Evolutionary conservation across 1,140 invertebrate species (phyloP), one percentile per base, ranked within the genome.

Genomic region (Harlomillsia oculata): DNA sequence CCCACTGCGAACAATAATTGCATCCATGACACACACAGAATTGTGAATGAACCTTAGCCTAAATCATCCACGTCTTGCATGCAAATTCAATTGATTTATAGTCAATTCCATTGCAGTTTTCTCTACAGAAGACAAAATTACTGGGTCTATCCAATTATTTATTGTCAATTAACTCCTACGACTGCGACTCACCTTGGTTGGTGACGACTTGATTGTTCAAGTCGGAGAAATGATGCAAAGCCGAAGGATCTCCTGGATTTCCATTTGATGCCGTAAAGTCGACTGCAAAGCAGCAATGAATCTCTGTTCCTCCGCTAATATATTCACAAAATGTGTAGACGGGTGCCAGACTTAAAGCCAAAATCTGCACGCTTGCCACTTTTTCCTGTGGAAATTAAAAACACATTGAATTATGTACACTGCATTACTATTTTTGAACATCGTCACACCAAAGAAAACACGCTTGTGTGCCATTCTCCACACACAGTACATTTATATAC

Each of bases 201-300:
- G n/a, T n/a, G n/a, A n/a, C n/a, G n/a, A n/a, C n/a, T n/a, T n/a
- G n/a, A n/a, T n/a, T n/a, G n/a, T n/a, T n/a, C n/a, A n/a, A n/a
- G n/a, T 75, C 78, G 67, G 83, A 81, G 5, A 83, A 70, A 1
- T 78, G 80, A 3, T 72, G 68, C 1, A 77, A 73, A 25, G 72
- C 67, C 40, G 71, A 68, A 3, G 79, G 79, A 56, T 78, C 72
- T 8, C 80, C 78, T 29, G 41, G 52, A 26, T 53, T 44, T 11
- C 80, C 78, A 72, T 82, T 82, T 9, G 81, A 83, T 11, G 77
- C 78, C 28, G 63, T 65, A 29, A 63, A 63, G 40, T 65, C 63
- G 30, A 65, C 60, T 5, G 63, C 60, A 29, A 65, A 59, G 40
- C 56, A 56, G 46, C 56, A 63, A 26, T 65, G 63, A 23, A 65